These are phyloP conservation scores for Fregata magnificens DNA, from an alignment of 2,113 vertebrate genomes.

Conservation along the genomic window DNA sequence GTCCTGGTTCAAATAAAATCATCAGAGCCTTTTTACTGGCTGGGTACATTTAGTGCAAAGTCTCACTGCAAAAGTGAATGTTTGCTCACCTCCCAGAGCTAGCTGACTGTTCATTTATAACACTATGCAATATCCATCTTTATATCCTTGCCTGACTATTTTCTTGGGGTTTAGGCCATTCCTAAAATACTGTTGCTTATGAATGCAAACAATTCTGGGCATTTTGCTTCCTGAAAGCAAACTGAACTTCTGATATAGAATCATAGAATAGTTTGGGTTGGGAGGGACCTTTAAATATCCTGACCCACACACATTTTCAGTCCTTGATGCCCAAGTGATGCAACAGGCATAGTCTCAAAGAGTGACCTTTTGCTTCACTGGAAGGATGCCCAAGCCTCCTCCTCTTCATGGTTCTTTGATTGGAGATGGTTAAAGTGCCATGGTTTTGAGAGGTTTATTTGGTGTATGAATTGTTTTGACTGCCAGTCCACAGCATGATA, in stretches of 20 bases:
- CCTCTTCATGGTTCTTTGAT: background rate
- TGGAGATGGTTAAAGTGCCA: background rate
- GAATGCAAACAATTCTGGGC: background rate
- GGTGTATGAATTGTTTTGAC: background rate
- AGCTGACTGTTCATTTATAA: background rate
- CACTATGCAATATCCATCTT: background rate
- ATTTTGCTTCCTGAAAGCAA: background rate
- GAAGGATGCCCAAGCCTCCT: background rate
- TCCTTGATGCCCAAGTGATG: background rate
- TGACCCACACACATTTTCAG: background rate
- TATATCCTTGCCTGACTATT: background rate
- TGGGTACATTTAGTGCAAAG: background rate
- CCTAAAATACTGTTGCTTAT: background rate
- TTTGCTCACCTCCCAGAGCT: background rate
- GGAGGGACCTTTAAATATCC: no score
- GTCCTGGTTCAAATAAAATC: background rate
- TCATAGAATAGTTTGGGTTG: no score
- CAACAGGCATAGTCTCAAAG: background rate
- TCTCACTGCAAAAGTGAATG: background rate
- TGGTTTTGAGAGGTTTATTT: background rate
- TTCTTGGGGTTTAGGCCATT: background rate
- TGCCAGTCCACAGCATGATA: background rate
- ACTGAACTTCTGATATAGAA: background rate
- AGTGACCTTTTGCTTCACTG: background rate
- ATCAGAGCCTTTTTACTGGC: background rate